Conservation (phyloP, 2,113 vertebrate genomes). For the Platycercus adscitus region DNA sequence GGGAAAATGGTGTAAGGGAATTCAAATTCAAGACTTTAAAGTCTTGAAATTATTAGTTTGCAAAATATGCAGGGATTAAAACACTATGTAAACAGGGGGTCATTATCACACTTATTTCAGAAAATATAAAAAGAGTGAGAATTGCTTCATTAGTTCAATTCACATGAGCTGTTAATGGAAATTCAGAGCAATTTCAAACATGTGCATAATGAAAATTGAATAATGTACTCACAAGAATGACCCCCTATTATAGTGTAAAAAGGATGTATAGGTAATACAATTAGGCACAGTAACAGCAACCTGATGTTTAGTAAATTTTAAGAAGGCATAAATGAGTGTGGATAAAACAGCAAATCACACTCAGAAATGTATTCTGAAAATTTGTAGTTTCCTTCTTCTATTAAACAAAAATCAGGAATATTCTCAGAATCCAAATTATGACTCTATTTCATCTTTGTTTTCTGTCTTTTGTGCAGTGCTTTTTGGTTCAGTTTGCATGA, state of each 20-base stretch:
- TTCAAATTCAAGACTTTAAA: not conserved
- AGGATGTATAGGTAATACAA: not conserved
- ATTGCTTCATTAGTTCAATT: not conserved
- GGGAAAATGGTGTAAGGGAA: not conserved
- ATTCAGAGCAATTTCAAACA: not conserved
- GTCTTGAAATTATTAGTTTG: not conserved
- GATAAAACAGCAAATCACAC: not conserved
- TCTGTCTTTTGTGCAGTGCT: not conserved
- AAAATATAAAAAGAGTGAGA: not conserved
- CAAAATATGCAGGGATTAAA: not conserved
- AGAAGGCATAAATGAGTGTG: not conserved
- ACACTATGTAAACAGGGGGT: not conserved
- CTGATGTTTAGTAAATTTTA: not conserved
- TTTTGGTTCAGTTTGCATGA: not conserved
- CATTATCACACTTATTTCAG: not conserved
- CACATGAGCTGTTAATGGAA: not conserved
- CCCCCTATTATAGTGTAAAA: not conserved
- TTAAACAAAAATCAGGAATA: not conserved
- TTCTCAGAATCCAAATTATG: not conserved
- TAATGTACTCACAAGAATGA: not conserved
- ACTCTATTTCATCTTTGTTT: not conserved
- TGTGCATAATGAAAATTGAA: not conserved
- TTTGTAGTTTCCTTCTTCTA: not conserved
- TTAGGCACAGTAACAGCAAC: not conserved
- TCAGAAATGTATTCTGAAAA: not conserved